Base-by-base conservation (phyloP, 2,888 invertebrate genomes). In the Diarsia dahlii region DNA sequence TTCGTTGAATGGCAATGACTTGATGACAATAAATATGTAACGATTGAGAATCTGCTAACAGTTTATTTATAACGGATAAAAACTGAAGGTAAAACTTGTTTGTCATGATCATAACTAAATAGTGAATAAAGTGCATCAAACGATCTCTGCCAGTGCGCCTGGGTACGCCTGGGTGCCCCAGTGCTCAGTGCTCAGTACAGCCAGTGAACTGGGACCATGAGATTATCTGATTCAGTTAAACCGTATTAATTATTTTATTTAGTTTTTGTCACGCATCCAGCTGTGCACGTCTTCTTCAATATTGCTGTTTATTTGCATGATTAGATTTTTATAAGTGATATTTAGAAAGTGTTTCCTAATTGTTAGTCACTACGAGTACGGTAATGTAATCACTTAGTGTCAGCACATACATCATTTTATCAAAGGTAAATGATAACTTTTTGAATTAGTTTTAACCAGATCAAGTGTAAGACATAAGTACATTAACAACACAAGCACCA, bases 211-310 rank as follows among this genome's bases (percentile, higher is more conserved):
- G 92, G 92, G 92, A 90, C 91, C 90, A 89, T 89, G 94, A 93
- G 91, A 90, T 91, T 90, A 87, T 91, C 90, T 92, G 89, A 91
- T 92, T 90, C 88, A 92, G 90, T 93, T 92, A 89, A 90, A 93
- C 89, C 89, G 90, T 92, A 89, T 91, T 84, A 86, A 90, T 92
- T 92, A 83, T 93, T 94, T 95, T 93, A 82, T 95, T 96, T 95
- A 92, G 91, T 95, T 96, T 87, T 93, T 93, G 90, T 95, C 96
- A 96, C 96, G 96, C 96, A 96, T 96, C 94, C 95, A 95, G 96
- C 96, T 95, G 93, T 96, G 96, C 96, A 96, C 96, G 96, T 93
- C 88, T 95, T 92, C 91, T 95, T 95, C 91, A 91, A 95, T 95
- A 93, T 96, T 94, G 96, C 95, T 96, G 93, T 96, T 94, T 91